Evolutionary conservation across 92 coral and sea anemone genomes (phyloP), one percentile per base, ranked within the genome.

Genomic region (Umimayanthus kanabou): DNA sequence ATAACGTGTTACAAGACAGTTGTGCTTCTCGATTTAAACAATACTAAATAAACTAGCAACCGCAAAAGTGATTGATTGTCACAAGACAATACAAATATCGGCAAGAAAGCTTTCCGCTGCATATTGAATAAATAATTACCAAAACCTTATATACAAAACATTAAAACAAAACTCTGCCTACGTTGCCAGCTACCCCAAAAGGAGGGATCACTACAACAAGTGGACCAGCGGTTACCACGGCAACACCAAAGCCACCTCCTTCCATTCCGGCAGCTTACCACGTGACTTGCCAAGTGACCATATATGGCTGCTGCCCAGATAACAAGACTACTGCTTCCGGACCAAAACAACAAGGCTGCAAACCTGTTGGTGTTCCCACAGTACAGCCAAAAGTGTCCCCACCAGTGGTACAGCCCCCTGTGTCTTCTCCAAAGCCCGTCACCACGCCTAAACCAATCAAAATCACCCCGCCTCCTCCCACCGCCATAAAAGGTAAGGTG

Each of bases 221-320:
- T 29, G 69, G 40, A 18, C 57, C 45, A 61, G 70, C 70, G 10
- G 39, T 23, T 28, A 25, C 84, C 84, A 39, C 67, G 50, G 85
- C 92, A 72, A 75, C 87, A 29, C 65, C 89, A 2, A 76, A 89
- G 30, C 91, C 90, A 11, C 93, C 96, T 26, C 75, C 88, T 6
- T 39, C 76, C 64, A 73, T 70, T 28, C 86, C 86, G 10, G 77
- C 61, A 23, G 88, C 85, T 42, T 70, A 89, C 87, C 82, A 93
- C 16, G 85, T 91, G 29, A 82, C 89, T 79, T 97, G 99, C 66
- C 39, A 82, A 33, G 94, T 90, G 26, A 93, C 94, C 3, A 61
- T 89, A 23, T 88, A 92, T 88, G 98, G 95, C 47, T 96, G 99
- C 45, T 96, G 99, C 73, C 99, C 99, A 40, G 98, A 96, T 89